Percentiles rank a stretch among this genome's conserved stretches.
These are phyloP conservation scores for Capreolus pygargus DNA, from an alignment of 2,113 vertebrate species.

Conservation along the genomic window DNA sequence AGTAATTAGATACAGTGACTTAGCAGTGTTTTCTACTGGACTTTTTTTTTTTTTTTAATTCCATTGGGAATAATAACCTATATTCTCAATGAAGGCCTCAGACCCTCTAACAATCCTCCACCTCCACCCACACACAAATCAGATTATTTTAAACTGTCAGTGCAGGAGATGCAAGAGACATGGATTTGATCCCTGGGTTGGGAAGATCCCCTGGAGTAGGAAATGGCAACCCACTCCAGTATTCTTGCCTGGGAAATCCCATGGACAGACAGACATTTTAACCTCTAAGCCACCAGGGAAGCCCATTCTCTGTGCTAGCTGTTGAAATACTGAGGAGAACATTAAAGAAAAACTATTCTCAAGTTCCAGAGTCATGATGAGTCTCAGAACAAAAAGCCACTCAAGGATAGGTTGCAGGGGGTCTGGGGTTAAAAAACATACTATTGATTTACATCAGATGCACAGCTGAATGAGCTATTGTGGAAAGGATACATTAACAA, in stretches of 20 bases:
- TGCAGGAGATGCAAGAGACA: neutral
- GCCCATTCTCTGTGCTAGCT: neutral
- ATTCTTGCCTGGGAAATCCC: neutral
- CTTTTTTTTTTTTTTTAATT: neutral
- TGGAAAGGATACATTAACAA: neutral
- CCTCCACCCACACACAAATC: neutral
- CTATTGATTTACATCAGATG: neutral
- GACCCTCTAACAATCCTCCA: accelerated
- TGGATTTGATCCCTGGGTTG: neutral
- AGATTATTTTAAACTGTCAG: neutral
- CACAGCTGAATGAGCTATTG: neutral
- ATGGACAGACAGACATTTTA: neutral
- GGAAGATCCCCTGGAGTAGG: neutral
- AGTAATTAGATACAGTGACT: neutral
- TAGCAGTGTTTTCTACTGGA: neutral
- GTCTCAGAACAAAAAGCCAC: neutral
- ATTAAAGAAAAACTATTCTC: neutral
- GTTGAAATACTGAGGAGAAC: neutral
- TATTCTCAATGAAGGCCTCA: neutral
- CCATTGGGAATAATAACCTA: neutral
- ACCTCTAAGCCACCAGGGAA: too few species aligned
- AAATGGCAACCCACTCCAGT: neutral
- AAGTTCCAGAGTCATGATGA: neutral
- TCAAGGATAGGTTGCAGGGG: neutral
- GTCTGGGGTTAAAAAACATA: neutral